phyloP scores from a whole-genome alignment of 1,140 invertebrate species.

The Venustaconcha ellipsiformis region DNA sequence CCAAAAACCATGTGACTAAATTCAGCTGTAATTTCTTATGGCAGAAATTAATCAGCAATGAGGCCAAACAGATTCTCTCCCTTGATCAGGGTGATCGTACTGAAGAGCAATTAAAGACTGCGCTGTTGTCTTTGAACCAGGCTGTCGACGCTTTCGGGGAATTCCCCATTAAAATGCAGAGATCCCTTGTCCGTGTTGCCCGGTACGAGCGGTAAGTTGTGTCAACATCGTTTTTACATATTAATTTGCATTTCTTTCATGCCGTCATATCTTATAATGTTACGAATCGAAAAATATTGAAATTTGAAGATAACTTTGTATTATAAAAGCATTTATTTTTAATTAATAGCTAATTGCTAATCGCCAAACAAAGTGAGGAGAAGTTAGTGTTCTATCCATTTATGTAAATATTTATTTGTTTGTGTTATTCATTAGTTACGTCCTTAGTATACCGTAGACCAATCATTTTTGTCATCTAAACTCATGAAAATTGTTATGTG shows the following conservation, averaged over 20 bases:
- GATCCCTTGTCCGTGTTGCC: conserved; percentile 59
- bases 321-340: not conserved
- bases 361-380: not conserved
- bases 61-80: conserved; percentile 59
- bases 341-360: not conserved
- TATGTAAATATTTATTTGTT: not conserved
- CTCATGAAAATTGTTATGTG: too few relatives aligned
- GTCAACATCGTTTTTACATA: not conserved
- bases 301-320: not conserved
- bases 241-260: not conserved
- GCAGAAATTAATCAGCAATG: conserved; percentile 57
- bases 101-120: conserved; percentile 57
- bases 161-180: conserved; percentile 64
- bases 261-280: not conserved
- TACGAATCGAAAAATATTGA: not conserved
- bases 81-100: conserved; percentile 54
- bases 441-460: too few relatives aligned
- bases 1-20: too few relatives aligned
- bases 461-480: too few relatives aligned
- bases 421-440: too few relatives aligned
- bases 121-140: conserved; percentile 55
- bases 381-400: not conserved
- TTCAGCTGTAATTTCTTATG: not conserved
- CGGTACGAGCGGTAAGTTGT: conserved; percentile 65
- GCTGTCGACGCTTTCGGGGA: conserved; percentile 63